phyloP scores from a whole-genome alignment of 2,888 invertebrate genomes.

The Oscheius sp. region DNA sequence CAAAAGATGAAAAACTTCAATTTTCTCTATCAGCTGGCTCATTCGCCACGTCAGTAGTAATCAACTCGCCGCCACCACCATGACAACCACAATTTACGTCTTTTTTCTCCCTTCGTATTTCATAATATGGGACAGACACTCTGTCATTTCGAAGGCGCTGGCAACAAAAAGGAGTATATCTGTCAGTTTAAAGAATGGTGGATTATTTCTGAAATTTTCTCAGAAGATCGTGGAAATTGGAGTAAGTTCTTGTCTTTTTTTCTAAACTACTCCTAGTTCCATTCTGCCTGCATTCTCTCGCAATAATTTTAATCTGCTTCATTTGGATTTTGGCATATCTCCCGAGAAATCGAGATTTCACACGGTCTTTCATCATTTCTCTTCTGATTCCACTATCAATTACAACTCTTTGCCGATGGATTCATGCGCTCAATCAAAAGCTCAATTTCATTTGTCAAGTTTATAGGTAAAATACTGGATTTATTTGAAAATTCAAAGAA shows the following conservation, averaged over 20 bases:
- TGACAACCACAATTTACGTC: not conserved
- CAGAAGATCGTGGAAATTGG: not conserved
- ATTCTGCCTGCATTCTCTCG: not conserved
- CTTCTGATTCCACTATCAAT: not conserved
- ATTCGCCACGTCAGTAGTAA: too few species aligned
- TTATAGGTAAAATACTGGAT: not conserved
- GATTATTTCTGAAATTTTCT: constrained; percentile 2
- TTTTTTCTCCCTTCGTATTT: not conserved
- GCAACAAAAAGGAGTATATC: not conserved
- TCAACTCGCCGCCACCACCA: not conserved
- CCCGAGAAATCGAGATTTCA: not conserved
- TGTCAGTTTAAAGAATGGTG: constrained; percentile 16
- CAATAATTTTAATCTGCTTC: not conserved
- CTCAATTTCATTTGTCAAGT: not conserved
- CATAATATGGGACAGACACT: constrained; percentile 4
- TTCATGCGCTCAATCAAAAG: not conserved
- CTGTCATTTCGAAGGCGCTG: not conserved
- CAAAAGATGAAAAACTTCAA: too few species aligned
- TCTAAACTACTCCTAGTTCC: not conserved
- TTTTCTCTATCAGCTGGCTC: too few species aligned
- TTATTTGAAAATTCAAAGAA: not conserved
- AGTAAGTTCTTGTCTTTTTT: not conserved
- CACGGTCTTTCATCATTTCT: not conserved
- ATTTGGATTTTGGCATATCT: not conserved
- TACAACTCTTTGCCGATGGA: not conserved